These are phyloP conservation scores for Vanessa cardui DNA, from an alignment of 2,888 invertebrate species.

Conservation along the genomic window DNA sequence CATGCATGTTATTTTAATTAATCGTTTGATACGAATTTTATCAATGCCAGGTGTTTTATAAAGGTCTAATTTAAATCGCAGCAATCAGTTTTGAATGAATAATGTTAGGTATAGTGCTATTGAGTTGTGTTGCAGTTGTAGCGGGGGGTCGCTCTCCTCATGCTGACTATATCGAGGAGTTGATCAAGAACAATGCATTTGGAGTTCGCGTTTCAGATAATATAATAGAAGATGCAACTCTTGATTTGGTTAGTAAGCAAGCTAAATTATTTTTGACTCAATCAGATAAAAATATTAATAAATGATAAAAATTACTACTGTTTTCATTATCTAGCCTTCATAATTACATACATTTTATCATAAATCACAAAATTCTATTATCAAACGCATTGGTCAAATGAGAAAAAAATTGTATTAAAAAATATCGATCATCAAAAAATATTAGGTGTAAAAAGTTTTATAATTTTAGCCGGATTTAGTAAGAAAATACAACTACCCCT, in stretches of 20 bases:
- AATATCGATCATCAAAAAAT: background rate
- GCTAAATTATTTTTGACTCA: background rate
- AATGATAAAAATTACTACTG: background rate
- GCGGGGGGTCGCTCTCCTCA: slow-evolving; percentile 49
- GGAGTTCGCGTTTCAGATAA: slow-evolving; percentile 55
- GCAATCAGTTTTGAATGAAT: slow-evolving; percentile 32
- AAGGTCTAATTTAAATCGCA: background rate
- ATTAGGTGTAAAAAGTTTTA: background rate
- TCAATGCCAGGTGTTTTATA: background rate
- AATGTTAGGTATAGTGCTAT: slow-evolving; percentile 41
- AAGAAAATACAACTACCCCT: slow-evolving; percentile 84
- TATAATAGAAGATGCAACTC: slow-evolving; percentile 63
- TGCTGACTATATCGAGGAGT: slow-evolving; percentile 50
- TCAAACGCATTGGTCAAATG: too few species aligned
- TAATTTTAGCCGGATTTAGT: slow-evolving; percentile 78
- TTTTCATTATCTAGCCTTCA: slow-evolving; percentile 56
- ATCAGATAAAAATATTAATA: background rate
- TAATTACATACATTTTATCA: too few species aligned
- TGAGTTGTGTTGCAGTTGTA: slow-evolving; percentile 42
- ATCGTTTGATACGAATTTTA: slow-evolving; percentile 1
- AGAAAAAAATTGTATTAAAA: background rate
- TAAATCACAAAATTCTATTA: too few species aligned
- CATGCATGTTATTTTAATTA: background rate
- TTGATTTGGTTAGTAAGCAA: slow-evolving; percentile 63
- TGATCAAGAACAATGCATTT: slow-evolving; percentile 45